These are phyloP conservation scores for Xanthia icteritia DNA, from an alignment of 2,888 invertebrate genomes.

Conservation along the genomic window DNA sequence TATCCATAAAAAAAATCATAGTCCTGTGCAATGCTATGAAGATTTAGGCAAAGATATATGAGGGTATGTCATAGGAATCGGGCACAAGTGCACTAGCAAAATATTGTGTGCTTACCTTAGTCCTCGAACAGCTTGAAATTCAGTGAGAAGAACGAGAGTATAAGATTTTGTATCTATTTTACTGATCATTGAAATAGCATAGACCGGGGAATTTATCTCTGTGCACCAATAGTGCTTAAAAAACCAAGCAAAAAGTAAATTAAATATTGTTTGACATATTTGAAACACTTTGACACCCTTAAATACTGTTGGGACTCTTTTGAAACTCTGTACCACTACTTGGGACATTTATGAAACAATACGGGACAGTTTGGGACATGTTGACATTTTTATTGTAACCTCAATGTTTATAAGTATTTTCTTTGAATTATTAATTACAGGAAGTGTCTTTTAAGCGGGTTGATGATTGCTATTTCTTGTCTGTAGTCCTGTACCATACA, in stretches of 20 bases:
- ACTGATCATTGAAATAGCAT: background rate
- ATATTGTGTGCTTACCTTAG: background rate
- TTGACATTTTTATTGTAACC: background rate
- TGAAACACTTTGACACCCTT: background rate
- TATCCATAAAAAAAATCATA: background rate
- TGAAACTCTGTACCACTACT: background rate
- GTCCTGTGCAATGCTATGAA: background rate
- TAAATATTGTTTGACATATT: background rate
- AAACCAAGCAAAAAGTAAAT: background rate
- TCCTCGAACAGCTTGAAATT: background rate
- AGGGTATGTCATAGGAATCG: background rate
- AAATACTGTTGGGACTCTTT: conserved; percentile 11
- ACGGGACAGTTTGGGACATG: background rate
- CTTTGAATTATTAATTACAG: background rate
- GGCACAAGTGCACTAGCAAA: background rate
- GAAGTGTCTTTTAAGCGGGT: background rate
- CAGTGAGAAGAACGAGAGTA: background rate
- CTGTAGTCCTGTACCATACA: background rate
- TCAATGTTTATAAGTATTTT: background rate
- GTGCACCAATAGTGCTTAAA: background rate
- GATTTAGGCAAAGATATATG: background rate
- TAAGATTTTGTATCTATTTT: conserved; percentile 21
- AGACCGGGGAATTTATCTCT: background rate
- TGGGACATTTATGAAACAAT: background rate
- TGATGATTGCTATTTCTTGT: background rate